Conservation (phyloP, 2,797 vertebrate species). For the Pipistrellus pipistrellus region DNA sequence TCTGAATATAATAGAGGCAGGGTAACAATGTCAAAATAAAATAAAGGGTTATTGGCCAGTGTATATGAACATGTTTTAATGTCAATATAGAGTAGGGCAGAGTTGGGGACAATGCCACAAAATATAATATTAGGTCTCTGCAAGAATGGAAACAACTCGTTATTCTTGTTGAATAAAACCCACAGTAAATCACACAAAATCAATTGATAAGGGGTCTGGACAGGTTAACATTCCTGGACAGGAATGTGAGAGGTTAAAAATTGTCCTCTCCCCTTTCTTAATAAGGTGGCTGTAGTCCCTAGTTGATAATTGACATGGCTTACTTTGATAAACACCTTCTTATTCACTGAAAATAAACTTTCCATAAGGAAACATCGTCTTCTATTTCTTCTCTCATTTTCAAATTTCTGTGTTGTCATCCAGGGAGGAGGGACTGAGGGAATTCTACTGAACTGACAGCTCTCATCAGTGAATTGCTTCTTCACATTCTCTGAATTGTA, state of each 20-base stretch:
- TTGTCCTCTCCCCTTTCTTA: conserved; percentile 82
- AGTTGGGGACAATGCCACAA: conserved; percentile 74
- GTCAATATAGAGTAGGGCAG: conserved; percentile 59
- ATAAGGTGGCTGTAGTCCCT: conserved; percentile 79
- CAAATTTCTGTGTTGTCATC: conserved; percentile 72
- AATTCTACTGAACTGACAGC: conserved; percentile 39
- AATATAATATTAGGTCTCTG: conserved; percentile 74
- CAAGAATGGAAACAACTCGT: conserved; percentile 69
- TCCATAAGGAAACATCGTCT: conserved; percentile 77
- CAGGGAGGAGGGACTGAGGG: background rate
- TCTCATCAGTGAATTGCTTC: conserved; percentile 47
- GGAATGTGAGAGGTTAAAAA: conserved; percentile 88
- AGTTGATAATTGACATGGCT: conserved; percentile 79
- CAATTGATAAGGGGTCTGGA: conserved; percentile 83
- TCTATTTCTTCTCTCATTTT: conserved; percentile 76
- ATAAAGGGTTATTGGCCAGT: conserved; percentile 58
- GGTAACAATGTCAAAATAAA: conserved; percentile 64
- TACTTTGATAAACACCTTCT: conserved; percentile 83
- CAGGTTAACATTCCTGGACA: too few species aligned
- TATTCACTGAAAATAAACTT: conserved; percentile 69
- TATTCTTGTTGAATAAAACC: conserved; percentile 83
- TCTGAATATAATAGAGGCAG: conserved; percentile 42
- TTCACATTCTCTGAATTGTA: conserved; percentile 18
- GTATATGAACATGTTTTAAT: conserved; percentile 55
- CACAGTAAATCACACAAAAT: conserved; percentile 83